Evolutionary conservation across 1,140 invertebrate genomes (phyloP).

Genomic region (Andrena cerasifolii): DNA sequence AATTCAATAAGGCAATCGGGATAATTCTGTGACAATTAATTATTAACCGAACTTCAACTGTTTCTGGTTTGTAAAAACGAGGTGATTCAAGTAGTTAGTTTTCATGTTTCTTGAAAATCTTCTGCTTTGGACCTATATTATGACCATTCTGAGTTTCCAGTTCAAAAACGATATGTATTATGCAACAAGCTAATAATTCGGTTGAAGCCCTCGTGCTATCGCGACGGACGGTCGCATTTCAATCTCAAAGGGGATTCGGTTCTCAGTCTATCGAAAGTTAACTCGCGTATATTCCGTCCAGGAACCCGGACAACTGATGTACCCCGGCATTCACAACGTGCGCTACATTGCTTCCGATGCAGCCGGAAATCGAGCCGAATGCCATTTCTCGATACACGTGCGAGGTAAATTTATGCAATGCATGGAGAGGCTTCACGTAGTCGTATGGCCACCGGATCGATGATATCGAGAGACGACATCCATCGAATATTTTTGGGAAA

Average conservation of each 20-base stretch:
- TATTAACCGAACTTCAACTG: too few relatives aligned
- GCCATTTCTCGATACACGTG: conserved; percentile 85
- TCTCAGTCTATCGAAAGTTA: conserved; percentile 54
- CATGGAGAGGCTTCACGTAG: neutral
- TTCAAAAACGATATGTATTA: too few relatives aligned
- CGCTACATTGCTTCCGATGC: conserved; percentile 86
- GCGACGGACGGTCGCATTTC: neutral
- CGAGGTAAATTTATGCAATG: conserved; percentile 80
- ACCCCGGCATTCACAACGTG: conserved; percentile 84
- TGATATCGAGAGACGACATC: conserved; percentile 36
- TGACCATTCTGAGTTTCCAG: too few relatives aligned
- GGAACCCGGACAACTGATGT: conserved; percentile 85
- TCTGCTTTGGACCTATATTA: too few relatives aligned
- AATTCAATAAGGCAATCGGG: too few relatives aligned
- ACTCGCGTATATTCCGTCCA: conserved; percentile 66
- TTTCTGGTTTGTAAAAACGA: too few relatives aligned
- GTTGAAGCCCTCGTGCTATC: neutral
- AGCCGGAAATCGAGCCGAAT: conserved; percentile 84
- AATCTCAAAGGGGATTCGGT: conserved; percentile 24
- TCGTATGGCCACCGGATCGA: conserved; percentile 13
- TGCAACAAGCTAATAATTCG: conserved; percentile 15
- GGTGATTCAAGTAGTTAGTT: too few relatives aligned
- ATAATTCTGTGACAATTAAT: too few relatives aligned
- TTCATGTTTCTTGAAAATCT: too few relatives aligned
- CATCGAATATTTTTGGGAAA: conserved; percentile 7